These are phyloP conservation scores for Chrysomela aeneicollis DNA, from an alignment of 2,888 invertebrate species.

Conservation along the genomic window DNA sequence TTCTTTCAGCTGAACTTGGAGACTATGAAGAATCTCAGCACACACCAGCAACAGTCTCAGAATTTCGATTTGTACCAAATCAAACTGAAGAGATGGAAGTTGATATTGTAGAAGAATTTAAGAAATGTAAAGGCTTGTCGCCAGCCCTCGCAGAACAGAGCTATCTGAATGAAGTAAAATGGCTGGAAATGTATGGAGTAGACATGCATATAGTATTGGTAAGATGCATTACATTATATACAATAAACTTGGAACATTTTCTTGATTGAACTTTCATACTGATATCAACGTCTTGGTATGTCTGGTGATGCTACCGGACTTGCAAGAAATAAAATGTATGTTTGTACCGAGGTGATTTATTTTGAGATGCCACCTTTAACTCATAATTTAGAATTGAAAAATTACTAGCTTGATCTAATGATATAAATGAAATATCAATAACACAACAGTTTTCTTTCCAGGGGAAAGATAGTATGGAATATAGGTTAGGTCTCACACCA, in stretches of 20 bases:
- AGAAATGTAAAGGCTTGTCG: slow-evolving; percentile 83
- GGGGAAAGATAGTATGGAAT: slow-evolving; percentile 97
- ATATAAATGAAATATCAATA: no score
- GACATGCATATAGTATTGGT: slow-evolving; percentile 96
- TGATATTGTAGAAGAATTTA: slow-evolving; percentile 90
- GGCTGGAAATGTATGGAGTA: slow-evolving; percentile 98
- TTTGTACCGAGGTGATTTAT: no score
- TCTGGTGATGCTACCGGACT: no score
- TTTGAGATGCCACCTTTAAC: no score
- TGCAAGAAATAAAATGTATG: no score
- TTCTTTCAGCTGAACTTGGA: slow-evolving; percentile 86
- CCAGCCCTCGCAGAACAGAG: slow-evolving; percentile 96
- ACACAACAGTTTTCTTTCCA: slow-evolving; percentile 50
- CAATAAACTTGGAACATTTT: no score
- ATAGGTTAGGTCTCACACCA: slow-evolving; percentile 95
- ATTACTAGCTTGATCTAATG: no score
- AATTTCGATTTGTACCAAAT: slow-evolving; percentile 95
- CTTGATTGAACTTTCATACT: no score
- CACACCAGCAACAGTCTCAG: slow-evolving; percentile 96
- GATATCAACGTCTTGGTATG: no score
- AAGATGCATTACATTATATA: slow-evolving; percentile 36
- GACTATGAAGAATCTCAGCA: slow-evolving; percentile 94
- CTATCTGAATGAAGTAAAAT: slow-evolving; percentile 92
- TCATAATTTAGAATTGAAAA: no score
- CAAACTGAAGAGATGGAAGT: slow-evolving; percentile 98